Percentiles rank a stretch among this genome's conserved stretches.
phyloP scores from a whole-genome alignment of 2,888 invertebrate genomes.

The Cyclophora albipunctata region DNA sequence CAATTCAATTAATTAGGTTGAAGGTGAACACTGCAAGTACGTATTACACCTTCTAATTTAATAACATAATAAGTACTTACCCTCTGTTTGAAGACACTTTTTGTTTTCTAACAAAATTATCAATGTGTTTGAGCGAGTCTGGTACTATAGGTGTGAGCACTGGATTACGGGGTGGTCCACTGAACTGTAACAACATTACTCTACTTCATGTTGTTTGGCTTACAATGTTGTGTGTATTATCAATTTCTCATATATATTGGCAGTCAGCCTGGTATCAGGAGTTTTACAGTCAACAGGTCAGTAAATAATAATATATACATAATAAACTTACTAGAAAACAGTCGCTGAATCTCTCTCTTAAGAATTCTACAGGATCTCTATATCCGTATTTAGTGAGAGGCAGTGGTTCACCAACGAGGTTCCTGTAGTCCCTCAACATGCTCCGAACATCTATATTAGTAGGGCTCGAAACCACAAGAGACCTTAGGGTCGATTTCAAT shows the following conservation, averaged over 20 bases:
- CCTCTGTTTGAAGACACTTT: slow-evolving; percentile 25
- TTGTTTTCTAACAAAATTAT: slow-evolving; percentile 56
- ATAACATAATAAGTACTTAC: slow-evolving; percentile 5
- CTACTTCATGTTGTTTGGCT: not conserved
- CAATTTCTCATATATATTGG: not conserved
- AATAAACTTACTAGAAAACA: slow-evolving; percentile 49
- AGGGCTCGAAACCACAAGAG: slow-evolving; percentile 60
- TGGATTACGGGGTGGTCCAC: slow-evolving; percentile 42
- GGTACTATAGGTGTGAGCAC: slow-evolving; percentile 53
- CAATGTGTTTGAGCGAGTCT: slow-evolving; percentile 55
- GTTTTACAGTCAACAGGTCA: not conserved
- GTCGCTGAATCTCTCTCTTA: slow-evolving; percentile 48
- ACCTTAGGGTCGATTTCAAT: slow-evolving; percentile 46
- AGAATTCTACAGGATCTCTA: slow-evolving; percentile 40
- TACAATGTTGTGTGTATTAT: not conserved
- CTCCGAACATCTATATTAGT: slow-evolving; percentile 45
- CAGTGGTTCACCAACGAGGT: slow-evolving; percentile 42
- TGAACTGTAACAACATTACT: slow-evolving; percentile 33
- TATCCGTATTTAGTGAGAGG: slow-evolving; percentile 47
- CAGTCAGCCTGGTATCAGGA: not conserved
- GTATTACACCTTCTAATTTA: too few relatives aligned
- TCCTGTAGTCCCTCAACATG: slow-evolving; percentile 49
- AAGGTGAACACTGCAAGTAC: not conserved
- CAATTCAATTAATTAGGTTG: not conserved
- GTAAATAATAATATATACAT: not conserved